phyloP scores from a whole-genome alignment of 2,113 vertebrate genomes.

The Pungitius pungitius region DNA sequence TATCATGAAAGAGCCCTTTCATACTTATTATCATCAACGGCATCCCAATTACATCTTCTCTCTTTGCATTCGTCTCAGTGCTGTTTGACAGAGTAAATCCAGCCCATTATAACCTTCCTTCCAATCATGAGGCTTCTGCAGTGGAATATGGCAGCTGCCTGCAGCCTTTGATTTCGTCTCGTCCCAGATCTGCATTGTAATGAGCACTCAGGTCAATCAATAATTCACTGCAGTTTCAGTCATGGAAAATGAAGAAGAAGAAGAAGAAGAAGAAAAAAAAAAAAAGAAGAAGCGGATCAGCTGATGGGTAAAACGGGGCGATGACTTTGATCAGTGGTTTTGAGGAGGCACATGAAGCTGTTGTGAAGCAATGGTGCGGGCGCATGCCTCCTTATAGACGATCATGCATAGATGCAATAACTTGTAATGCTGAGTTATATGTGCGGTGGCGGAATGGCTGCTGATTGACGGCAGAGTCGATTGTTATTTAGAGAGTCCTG shows the following conservation, averaged over 20 bases:
- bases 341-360: slow-evolving; percentile 51
- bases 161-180: slow-evolving; percentile 83
- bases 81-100: slow-evolving; percentile 55
- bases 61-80: slow-evolving; percentile 43
- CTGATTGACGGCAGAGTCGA: slow-evolving; percentile 43
- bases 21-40: slow-evolving; percentile 50
- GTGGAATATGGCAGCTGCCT: slow-evolving; percentile 81
- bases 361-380: slow-evolving; percentile 20
- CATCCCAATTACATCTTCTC: slow-evolving; percentile 48
- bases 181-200: slow-evolving; percentile 82
- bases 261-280: slow-evolving; percentile 51
- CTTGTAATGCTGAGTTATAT: slow-evolving; percentile 23
- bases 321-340: slow-evolving; percentile 80
- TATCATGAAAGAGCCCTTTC: slow-evolving; percentile 26
- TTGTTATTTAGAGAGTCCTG: slow-evolving; percentile 38
- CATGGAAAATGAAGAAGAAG: slow-evolving; percentile 38
- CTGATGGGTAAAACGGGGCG: slow-evolving; percentile 77
- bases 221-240: slow-evolving; percentile 86
- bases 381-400: slow-evolving; percentile 20
- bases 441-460: slow-evolving; percentile 33
- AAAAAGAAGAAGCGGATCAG: slow-evolving; percentile 78
- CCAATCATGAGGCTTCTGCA: slow-evolving; percentile 61
- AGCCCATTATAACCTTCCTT: slow-evolving; percentile 64
- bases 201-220: slow-evolving; percentile 86
- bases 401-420: not conserved